Evolutionary conservation across 37 sponge, comb jelly and placozoan species (phyloP).

Genomic region (Mnemiopsis leidyi): DNA sequence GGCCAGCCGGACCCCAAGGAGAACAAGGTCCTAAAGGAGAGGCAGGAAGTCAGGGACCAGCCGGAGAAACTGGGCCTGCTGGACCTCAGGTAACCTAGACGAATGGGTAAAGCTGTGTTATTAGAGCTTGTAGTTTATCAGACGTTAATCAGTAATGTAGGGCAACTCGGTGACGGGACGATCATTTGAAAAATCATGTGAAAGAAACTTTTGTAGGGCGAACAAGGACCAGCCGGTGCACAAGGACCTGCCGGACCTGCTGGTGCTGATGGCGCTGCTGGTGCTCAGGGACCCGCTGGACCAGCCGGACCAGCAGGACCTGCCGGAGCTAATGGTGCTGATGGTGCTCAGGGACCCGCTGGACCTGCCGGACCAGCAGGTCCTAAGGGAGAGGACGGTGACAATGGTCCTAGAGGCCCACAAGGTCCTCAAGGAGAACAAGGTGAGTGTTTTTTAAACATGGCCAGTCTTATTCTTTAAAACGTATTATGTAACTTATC

Average conservation of each 20-base stretch:
- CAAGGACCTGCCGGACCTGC: neutral
- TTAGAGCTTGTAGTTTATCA: neutral
- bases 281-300: no score
- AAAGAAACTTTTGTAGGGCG: no score
- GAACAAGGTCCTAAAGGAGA: neutral
- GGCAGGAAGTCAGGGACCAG: constrained; percentile 1
- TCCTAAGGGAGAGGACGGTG: neutral
- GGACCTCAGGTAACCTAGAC: neutral
- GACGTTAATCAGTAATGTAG: neutral
- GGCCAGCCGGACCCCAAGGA: neutral
- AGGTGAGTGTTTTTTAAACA: neutral
- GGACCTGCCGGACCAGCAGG: neutral
- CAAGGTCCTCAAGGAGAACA: neutral
- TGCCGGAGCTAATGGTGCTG: neutral
- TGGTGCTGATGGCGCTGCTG: neutral
- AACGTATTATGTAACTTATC: neutral
- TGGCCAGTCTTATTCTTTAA: neutral
- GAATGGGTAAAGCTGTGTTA: neutral
- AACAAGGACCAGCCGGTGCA: neutral
- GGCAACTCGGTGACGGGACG: no score
- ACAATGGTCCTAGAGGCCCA: neutral
- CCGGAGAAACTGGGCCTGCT: constrained; percentile 37
- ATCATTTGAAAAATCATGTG: no score
- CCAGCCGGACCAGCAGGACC: neutral
- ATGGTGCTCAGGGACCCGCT: neutral